Evolutionary conservation across 2,888 invertebrate genomes (phyloP).

Genomic region (Anarsia innoxiella): DNA sequence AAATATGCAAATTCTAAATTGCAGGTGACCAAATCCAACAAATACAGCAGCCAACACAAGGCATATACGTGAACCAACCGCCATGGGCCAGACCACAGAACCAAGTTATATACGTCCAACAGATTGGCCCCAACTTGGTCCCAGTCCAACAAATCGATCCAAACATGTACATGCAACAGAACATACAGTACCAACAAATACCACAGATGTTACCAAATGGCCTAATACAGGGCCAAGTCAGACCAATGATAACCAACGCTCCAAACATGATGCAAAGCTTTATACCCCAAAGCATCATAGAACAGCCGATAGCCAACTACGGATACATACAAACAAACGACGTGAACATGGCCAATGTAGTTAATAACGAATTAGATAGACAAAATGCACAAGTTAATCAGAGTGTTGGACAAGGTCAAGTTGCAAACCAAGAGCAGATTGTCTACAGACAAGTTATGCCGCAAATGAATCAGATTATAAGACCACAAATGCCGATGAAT

Average conservation of each 20-base stretch:
- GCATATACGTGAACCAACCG: constrained; percentile 54
- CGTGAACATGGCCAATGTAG: background rate
- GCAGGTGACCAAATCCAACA: constrained; percentile 52
- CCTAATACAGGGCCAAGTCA: constrained; percentile 21
- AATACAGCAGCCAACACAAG: constrained; percentile 49
- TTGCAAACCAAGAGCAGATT: constrained; percentile 19
- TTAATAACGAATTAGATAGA: constrained; percentile 8
- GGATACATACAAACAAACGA: constrained; percentile 21
- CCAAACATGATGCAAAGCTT: constrained; percentile 31
- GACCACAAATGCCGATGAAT: constrained; percentile 4
- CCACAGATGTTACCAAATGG: constrained; percentile 38
- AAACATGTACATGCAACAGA: constrained; percentile 50
- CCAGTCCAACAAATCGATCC: constrained; percentile 50
- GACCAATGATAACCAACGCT: constrained; percentile 30
- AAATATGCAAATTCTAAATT: constrained; percentile 18
- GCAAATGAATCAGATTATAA: constrained; percentile 4
- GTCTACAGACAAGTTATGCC: constrained; percentile 9
- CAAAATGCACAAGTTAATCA: constrained; percentile 5
- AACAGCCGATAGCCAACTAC: constrained; percentile 20
- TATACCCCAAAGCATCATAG: constrained; percentile 14
- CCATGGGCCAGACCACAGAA: constrained; percentile 56
- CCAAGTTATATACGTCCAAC: constrained; percentile 57
- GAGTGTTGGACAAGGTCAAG: background rate
- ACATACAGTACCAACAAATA: constrained; percentile 38
- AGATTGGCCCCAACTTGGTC: constrained; percentile 42